A percentile compares a stretch with the other conserved stretches of the same genome.
Conservation (phyloP, 2,888 invertebrate genomes). For the Zonitis immaculata region DNA sequence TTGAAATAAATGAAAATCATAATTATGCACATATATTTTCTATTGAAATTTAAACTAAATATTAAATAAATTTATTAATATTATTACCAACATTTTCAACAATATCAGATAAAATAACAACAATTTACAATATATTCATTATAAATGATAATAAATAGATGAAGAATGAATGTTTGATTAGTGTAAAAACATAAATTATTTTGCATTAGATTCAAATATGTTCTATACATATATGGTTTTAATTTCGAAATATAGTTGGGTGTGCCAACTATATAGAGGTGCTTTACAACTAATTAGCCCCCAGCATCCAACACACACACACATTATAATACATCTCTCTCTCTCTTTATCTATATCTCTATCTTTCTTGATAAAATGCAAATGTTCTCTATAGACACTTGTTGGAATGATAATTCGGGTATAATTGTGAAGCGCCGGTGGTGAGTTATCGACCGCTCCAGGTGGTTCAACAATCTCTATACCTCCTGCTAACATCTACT, state of each 20-base stretch:
- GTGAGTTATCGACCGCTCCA: conserved; percentile 43
- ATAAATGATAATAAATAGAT: background rate
- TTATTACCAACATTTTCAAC: too few relatives aligned
- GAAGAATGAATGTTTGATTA: too few relatives aligned
- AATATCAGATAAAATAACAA: too few relatives aligned
- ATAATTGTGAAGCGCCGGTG: conserved; percentile 43
- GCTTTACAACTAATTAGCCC: conserved; percentile 30
- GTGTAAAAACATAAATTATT: conserved; percentile 13
- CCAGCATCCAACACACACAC: conserved; percentile 23
- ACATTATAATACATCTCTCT: background rate
- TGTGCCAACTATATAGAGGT: conserved; percentile 15
- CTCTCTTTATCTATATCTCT: too few relatives aligned
- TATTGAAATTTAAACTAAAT: background rate
- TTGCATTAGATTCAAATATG: conserved; percentile 9
- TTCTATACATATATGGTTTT: conserved; percentile 3
- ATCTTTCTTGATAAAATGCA: conserved; percentile 35
- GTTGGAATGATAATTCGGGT: conserved; percentile 42
- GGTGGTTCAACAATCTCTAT: conserved; percentile 36
- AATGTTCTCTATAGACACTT: conserved; percentile 34
- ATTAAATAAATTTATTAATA: background rate
- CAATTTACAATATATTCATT: too few relatives aligned
- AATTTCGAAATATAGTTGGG: too few relatives aligned
- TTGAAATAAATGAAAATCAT: conserved; percentile 14
- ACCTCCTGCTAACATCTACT: conserved; percentile 33
- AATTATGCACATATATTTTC: conserved; percentile 13